Conservation (phyloP, 1,140 invertebrate genomes). For the Bombyx mandarina region DNA sequence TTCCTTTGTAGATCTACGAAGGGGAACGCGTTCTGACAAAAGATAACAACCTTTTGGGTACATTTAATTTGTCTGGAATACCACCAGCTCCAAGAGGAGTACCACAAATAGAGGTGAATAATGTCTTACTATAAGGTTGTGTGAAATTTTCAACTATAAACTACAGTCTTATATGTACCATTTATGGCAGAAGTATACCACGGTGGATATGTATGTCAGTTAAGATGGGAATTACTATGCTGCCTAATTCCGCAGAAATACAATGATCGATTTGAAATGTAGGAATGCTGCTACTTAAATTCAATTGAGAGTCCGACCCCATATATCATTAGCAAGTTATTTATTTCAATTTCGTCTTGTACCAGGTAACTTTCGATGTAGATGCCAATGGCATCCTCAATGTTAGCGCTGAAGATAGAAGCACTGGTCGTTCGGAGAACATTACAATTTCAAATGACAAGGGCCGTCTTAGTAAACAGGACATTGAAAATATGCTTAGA, state of each 20-base stretch:
- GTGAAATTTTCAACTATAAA: too few relatives aligned
- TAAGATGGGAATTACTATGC: too few relatives aligned
- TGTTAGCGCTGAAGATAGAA: conserved; percentile 84
- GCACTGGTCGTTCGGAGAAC: conserved; percentile 82
- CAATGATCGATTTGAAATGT: too few relatives aligned
- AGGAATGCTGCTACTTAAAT: too few relatives aligned
- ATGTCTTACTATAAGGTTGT: conserved; percentile 12
- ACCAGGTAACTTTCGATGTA: conserved; percentile 80
- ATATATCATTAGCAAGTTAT: conserved; percentile 49
- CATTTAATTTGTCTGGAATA: conserved; percentile 81
- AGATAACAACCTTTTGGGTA: conserved; percentile 86
- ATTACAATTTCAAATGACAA: conserved; percentile 95
- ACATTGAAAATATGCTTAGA: conserved; percentile 93
- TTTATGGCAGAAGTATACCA: too few relatives aligned
- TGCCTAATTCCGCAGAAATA: too few relatives aligned
- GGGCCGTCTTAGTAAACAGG: conserved; percentile 89
- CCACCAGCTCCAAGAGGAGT: conserved; percentile 76
- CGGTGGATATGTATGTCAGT: too few relatives aligned
- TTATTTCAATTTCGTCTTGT: conserved; percentile 1
- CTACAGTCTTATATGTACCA: too few relatives aligned
- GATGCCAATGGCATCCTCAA: conserved; percentile 87
- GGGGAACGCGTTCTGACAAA: conserved; percentile 84
- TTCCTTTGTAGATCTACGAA: conserved; percentile 77
- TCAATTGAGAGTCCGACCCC: too few relatives aligned
- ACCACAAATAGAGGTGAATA: conserved; percentile 75